Base-by-base conservation (phyloP, 1,140 invertebrate genomes). In the Atta cephalotes region DNA sequence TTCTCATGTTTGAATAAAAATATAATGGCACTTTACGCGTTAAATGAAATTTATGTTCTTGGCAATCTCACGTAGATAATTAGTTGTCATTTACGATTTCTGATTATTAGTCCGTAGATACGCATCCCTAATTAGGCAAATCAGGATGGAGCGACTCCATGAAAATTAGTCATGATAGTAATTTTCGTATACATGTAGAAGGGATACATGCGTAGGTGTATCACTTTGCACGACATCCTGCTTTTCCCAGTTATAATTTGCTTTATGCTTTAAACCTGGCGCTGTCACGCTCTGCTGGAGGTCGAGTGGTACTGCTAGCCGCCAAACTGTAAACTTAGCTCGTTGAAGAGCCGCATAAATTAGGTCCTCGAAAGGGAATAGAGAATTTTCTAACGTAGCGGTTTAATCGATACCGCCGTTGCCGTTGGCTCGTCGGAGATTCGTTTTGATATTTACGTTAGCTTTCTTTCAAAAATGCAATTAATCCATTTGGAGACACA, bases 261-360 rank as follows among this genome's bases (percentile, higher is more conserved):
- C 81, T 86, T 89, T 88, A 87, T 89, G 85, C 85, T 91, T 92
- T 91, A 91, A 90, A 86, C 71, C 86, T 71, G 86, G 56, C 88
- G 89, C 86, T 91, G 92, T 94, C 94, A 94, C 92, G 93, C 93
- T 94, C 90, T 62, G 87, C 87, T 89, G 90, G 89, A 91, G 88
- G 88, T 93, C 92, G 93, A 94, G 92, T 94, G 94, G 94, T 92
- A 95, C 93, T 94, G 91, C 93, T 94, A 94, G 92, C 93, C 94
- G 87, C 94, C 92, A 87, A 93, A 92, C 90, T 93, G 90, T 85
- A 88, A 92, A 91, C 91, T 93, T 90, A 90, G 89, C 92, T 58
- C 90, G 88, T 88, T 91, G 60, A 86, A 90, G 88, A 91, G 79
- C 72, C 65, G 90, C 90, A 94, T 94, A 94, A 94, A 94, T 94